Evolutionary conservation across 1,140 invertebrate genomes (phyloP), one percentile per base, ranked within the genome.

Genomic region (Neuroterus valhalla): DNA sequence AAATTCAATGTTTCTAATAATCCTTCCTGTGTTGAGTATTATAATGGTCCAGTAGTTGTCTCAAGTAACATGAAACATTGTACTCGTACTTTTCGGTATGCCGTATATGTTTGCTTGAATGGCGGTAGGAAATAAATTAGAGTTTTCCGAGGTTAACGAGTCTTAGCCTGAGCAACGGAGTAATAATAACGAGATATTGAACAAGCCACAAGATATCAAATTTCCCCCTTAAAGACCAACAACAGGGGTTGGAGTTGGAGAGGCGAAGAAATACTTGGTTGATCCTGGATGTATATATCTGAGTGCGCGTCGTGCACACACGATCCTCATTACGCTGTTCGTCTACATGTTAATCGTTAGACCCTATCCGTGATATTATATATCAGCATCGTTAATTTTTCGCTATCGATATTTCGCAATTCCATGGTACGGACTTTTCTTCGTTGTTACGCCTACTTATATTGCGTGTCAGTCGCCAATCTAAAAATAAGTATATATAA

Each of bases 161-260:
- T 80, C 81, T 77, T 31, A 62, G 31, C n/a, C 66, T 46, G 69
- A 62, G 67, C 42, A 66, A 42, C 69, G 45, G 74, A 78, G 85
- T 87, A 85, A 87, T 84, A 80, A 83, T 84, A 86, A 85, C 85
- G 84, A 84, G 84, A 79, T 84, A 85, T 85, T 82, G 85, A 83
- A 82, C 81, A 77, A 79, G 78, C 78, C 52, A 75, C 44, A 74
- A 71, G 72, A 76, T 87, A 88, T 88, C 85, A 81, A 77, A 82
- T 88, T 87, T 86, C 87, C 82, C 82, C 85, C 86, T 87, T 84
- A 82, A 85, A 87, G 74, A 82, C 78, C 72, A 76, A 69, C 0
- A 21, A 15, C 66, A 52, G 73, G 55, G 68, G 68, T 67, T 46
- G 50, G 73, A 50, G 68, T 67, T 46, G 50, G 73, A 50, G 72